Percentiles rank a stretch among this genome's conserved stretches.
Conservation (phyloP, 2,797 vertebrate species). For the Propithecus perrieri region DNA sequence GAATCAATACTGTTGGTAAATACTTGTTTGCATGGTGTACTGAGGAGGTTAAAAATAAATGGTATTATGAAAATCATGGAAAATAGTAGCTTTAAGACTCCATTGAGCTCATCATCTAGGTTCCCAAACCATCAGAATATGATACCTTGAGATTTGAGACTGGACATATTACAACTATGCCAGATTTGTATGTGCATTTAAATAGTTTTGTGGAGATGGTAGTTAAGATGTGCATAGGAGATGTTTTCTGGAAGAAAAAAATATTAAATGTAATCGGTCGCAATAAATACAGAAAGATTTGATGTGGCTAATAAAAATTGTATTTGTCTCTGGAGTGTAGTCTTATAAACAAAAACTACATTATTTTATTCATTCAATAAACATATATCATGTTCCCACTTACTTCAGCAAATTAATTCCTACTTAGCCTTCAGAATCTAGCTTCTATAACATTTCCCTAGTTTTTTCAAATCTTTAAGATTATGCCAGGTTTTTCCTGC, state of each 20-base stretch:
- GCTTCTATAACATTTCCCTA: background rate
- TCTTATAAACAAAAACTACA: background rate
- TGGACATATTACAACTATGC: background rate
- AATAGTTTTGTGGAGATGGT: background rate
- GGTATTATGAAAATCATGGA: background rate
- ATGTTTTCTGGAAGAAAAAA: background rate
- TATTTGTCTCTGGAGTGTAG: background rate
- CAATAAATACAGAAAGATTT: background rate
- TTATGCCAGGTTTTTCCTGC: background rate
- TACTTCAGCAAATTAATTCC: conserved; percentile 34
- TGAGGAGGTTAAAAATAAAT: conserved; percentile 50
- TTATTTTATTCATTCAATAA: conserved; percentile 31
- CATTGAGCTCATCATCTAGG: background rate
- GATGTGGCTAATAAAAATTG: conserved; percentile 28
- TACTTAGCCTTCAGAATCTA: background rate
- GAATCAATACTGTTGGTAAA: background rate
- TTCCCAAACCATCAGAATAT: background rate
- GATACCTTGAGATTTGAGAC: background rate
- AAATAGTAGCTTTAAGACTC: background rate
- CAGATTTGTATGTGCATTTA: background rate
- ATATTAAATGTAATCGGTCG: background rate
- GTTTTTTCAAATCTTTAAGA: background rate
- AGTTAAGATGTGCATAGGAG: background rate
- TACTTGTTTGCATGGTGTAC: background rate
- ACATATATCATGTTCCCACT: background rate